Evolutionary conservation across 2,113 vertebrate genomes (phyloP), one percentile per base, ranked within the genome.

Genomic region (Cheilinus undulatus): DNA sequence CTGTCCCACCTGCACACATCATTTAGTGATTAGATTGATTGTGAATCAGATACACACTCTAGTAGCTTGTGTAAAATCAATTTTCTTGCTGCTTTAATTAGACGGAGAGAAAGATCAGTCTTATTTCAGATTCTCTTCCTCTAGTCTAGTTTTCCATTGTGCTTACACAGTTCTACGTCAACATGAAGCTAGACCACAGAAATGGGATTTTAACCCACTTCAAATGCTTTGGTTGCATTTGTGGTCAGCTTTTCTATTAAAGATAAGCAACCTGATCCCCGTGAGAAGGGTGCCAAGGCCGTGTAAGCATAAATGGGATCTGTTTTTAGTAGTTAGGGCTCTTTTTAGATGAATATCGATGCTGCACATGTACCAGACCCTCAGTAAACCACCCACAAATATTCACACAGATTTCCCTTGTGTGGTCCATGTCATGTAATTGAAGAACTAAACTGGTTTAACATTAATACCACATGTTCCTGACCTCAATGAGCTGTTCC

Each of bases 371-470:
- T 70, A 46, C 28, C 49, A 6, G 10, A 24, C 22, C 13, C 28
- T 45, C 53, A 27, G 11, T 19, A 51, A 49, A 20, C 17, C 6
- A 36, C 53, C 12, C 3, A 57, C 32, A 22, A 38, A 50, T 42
- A 26, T 34, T n/a, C 3, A 14, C 40, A 12, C 36, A 26, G 27
- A 50, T 8, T 20, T 52, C 40, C 27, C 36, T 42, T 85, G 81
- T 84, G 85, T 70, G 73, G 80, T 75, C 73, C 30, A 4, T 58
- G 57, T 77, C 49, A 51, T 69, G 36, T 72, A 63, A 80, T 36
- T 66, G 52, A 69, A 73, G 57, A 87, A 66, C 60, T 38, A 28
- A 46, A 43, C 28, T 50, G 28, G 69, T 58, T 70, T 63, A 32
- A 34, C 61, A 59, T 65, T 65, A 69, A 54, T 76, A 64, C 77